Percentiles rank a stretch among this genome's conserved stretches.
Evolutionary conservation across 1,140 invertebrate species (phyloP).

Genomic region (Zophobas morio): DNA sequence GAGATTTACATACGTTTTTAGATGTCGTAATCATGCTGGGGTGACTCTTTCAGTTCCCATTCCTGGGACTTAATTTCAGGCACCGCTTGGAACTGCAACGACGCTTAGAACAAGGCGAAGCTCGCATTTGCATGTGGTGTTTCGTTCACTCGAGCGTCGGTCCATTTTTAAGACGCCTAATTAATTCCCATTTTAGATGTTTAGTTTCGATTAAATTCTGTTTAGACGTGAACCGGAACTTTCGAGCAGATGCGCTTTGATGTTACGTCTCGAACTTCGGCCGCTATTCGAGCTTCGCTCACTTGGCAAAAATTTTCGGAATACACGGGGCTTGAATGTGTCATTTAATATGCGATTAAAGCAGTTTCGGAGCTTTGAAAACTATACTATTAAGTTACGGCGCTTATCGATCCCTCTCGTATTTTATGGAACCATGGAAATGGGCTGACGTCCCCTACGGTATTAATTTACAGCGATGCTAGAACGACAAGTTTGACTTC

Average conservation of each 20-base stretch:
- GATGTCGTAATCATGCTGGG: constrained; percentile 50
- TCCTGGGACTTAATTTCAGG: constrained; percentile 25
- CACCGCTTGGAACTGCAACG: constrained; percentile 3
- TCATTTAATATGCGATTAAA: constrained; percentile 30
- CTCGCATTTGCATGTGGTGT: constrained; percentile 6
- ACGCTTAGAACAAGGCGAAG: constrained; percentile 2
- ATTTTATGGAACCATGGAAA: constrained; percentile 35
- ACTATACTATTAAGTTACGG: constrained; percentile 15
- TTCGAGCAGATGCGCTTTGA: constrained; percentile 11
- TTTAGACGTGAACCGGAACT: constrained; percentile 11
- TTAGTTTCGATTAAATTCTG: not conserved
- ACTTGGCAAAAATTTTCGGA: constrained; percentile 7
- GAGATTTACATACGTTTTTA: constrained; percentile 59
- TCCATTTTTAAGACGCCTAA: constrained; percentile 8
- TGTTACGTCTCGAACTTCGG: constrained; percentile 18
- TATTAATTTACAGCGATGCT: constrained; percentile 17
- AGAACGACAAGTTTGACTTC: not conserved
- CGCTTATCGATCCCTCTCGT: constrained; percentile 23
- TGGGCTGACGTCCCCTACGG: not conserved
- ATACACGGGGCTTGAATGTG: not conserved
- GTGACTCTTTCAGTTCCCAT: constrained; percentile 43
- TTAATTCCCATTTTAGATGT: constrained; percentile 10
- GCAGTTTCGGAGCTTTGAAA: constrained; percentile 9
- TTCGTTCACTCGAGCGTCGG: not conserved
- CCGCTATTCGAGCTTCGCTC: not conserved